Percentiles rank a stretch among this genome's conserved stretches.
Evolutionary conservation across 2,797 vertebrate genomes (phyloP).

Genomic region (Centropyge bicolor): DNA sequence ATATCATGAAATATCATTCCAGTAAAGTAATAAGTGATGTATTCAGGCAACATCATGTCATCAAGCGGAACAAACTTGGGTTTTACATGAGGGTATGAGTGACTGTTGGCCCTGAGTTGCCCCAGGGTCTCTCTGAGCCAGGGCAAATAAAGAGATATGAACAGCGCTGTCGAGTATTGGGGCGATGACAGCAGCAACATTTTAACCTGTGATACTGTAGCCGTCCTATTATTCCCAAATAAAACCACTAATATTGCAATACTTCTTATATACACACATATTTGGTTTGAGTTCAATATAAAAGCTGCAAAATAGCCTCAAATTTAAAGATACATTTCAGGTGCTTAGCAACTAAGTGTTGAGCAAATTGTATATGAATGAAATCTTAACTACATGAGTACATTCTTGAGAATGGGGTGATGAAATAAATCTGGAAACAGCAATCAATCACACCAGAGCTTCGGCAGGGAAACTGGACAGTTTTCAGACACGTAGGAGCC

Average conservation of each 20-base stretch:
- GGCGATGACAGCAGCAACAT: slow-evolving; percentile 38
- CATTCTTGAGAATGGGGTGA: slow-evolving; percentile 74
- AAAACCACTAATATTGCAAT: slow-evolving; percentile 44
- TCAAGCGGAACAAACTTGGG: slow-evolving; percentile 28
- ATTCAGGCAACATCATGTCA: slow-evolving; percentile 40
- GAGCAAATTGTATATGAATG: slow-evolving; percentile 61
- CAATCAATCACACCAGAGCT: slow-evolving; percentile 83
- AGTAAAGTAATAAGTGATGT: slow-evolving; percentile 52
- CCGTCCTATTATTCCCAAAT: slow-evolving; percentile 26
- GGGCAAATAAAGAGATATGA: slow-evolving; percentile 5
- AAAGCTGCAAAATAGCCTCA: slow-evolving; percentile 42
- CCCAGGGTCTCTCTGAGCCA: slow-evolving; percentile 12
- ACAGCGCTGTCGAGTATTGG: neutral
- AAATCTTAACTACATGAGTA: slow-evolving; percentile 56
- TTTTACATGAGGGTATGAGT: neutral
- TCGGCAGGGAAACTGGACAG: slow-evolving; percentile 80
- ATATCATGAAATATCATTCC: slow-evolving; percentile 43
- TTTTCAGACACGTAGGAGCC: slow-evolving; percentile 87
- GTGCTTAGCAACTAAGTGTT: slow-evolving; percentile 57
- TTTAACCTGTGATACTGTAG: slow-evolving; percentile 40
- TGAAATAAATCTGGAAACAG: slow-evolving; percentile 83
- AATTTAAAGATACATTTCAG: slow-evolving; percentile 55
- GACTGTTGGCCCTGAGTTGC: slow-evolving; percentile 40
- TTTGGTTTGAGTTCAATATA: slow-evolving; percentile 34
- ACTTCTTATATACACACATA: slow-evolving; percentile 19